Evolutionary conservation across 2,888 invertebrate genomes (phyloP).

Genomic region (Laothoe populi): DNA sequence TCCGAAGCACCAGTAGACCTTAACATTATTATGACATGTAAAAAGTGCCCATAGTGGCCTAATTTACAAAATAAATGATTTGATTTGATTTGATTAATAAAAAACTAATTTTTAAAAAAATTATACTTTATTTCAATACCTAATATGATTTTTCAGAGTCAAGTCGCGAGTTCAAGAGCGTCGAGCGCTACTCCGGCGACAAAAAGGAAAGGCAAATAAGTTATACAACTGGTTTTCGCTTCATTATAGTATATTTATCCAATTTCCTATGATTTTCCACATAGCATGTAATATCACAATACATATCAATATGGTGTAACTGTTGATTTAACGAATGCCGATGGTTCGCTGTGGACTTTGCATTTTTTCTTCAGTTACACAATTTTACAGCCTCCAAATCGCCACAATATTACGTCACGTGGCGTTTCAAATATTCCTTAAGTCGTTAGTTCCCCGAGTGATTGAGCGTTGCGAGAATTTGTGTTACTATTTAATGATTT

Average conservation of each 20-base stretch:
- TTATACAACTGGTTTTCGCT: slow-evolving; percentile 67
- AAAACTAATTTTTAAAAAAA: neutral
- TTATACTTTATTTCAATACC: too few species aligned
- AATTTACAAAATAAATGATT: too few species aligned
- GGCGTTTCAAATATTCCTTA: slow-evolving; percentile 52
- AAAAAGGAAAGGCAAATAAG: slow-evolving; percentile 83
- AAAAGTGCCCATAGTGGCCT: too few species aligned
- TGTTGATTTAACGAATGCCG: slow-evolving; percentile 47
- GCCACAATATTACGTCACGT: slow-evolving; percentile 58
- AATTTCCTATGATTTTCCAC: slow-evolving; percentile 76
- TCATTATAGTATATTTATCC: slow-evolving; percentile 77
- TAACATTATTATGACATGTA: too few species aligned
- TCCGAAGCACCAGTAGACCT: too few species aligned
- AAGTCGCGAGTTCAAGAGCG: slow-evolving; percentile 62
- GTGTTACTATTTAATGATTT: slow-evolving; percentile 42
- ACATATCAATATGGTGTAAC: slow-evolving; percentile 76
- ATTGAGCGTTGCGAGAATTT: slow-evolving; percentile 43
- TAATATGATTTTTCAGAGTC: slow-evolving; percentile 51
- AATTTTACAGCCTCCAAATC: slow-evolving; percentile 47
- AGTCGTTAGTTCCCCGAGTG: slow-evolving; percentile 42
- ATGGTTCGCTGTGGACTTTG: slow-evolving; percentile 17
- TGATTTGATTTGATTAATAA: neutral
- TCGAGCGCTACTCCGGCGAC: slow-evolving; percentile 77
- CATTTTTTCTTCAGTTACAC: slow-evolving; percentile 56
- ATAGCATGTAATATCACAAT: slow-evolving; percentile 83